Evolutionary conservation across 2,888 invertebrate genomes (phyloP).

Genomic region (Argyresthia albistria): DNA sequence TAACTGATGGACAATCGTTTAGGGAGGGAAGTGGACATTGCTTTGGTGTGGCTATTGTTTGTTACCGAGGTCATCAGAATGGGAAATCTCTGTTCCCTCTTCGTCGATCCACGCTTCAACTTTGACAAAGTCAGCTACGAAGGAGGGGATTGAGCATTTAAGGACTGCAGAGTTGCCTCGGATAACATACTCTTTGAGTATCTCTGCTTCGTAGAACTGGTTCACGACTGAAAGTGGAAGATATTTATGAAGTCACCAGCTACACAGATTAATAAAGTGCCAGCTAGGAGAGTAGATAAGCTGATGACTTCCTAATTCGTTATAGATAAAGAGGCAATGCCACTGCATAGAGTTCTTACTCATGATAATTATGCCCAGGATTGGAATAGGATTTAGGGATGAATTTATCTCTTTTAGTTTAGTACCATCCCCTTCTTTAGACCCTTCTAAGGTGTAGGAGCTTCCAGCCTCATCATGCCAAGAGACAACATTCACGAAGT

Average conservation of each 20-base stretch:
- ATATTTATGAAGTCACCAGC: not conserved
- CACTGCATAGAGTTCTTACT: no score
- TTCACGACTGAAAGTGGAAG: constrained; percentile 78
- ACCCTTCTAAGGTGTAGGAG: constrained; percentile 40
- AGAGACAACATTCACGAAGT: constrained; percentile 89
- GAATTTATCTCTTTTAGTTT: constrained; percentile 1
- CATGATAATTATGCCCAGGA: no score
- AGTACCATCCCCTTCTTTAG: constrained; percentile 49
- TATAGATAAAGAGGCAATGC: no score
- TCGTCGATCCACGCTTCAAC: constrained; percentile 87
- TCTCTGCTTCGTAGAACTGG: constrained; percentile 92
- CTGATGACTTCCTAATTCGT: no score
- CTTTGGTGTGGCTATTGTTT: constrained; percentile 32
- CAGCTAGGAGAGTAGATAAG: no score
- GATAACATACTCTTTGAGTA: constrained; percentile 91
- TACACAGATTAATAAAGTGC: no score
- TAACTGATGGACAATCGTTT: constrained; percentile 34
- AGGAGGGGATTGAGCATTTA: constrained; percentile 92
- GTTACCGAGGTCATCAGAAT: constrained; percentile 82
- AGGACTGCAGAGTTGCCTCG: constrained; percentile 89
- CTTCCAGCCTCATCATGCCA: constrained; percentile 88
- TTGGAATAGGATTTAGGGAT: constrained; percentile 8
- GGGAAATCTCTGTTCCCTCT: constrained; percentile 77
- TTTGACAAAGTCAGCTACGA: constrained; percentile 92
- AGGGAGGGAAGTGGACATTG: constrained; percentile 32